phyloP scores from a whole-genome alignment of 2,888 invertebrate species.

The Nomada hirtipes region DNA sequence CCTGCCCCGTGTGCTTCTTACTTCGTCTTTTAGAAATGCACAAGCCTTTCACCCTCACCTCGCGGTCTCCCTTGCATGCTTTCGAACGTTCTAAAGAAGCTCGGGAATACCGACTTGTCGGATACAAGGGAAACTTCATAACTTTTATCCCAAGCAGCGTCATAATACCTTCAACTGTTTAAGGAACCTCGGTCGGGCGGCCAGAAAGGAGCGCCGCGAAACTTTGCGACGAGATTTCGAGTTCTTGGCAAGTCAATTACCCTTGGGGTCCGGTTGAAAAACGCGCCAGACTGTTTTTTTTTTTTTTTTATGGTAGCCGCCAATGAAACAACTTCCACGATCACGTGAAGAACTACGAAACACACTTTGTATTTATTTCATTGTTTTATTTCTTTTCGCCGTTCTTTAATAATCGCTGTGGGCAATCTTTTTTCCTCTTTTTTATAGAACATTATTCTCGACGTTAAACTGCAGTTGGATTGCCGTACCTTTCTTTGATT shows the following conservation, averaged over 20 bases:
- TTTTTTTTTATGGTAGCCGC: constrained; percentile 7
- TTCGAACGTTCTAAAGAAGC: constrained; percentile 28
- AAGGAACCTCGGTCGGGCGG: constrained; percentile 48
- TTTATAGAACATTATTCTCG: no score
- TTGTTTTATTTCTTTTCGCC: neutral
- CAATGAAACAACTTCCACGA: constrained; percentile 46
- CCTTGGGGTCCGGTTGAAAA: constrained; percentile 45
- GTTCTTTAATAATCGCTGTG: neutral
- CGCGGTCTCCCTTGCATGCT: neutral
- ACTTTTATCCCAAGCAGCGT: constrained; percentile 52
- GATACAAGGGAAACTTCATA: constrained; percentile 45
- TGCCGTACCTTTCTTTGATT: no score
- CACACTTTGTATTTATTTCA: neutral
- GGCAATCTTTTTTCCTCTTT: no score
- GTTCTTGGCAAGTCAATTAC: constrained; percentile 66
- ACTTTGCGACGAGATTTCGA: constrained; percentile 60
- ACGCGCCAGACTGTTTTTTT: constrained; percentile 15
- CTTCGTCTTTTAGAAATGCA: neutral
- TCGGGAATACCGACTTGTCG: constrained; percentile 18
- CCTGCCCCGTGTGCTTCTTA: neutral
- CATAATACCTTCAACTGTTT: constrained; percentile 57
- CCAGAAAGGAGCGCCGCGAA: constrained; percentile 39
- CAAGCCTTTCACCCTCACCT: neutral
- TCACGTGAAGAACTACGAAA: neutral
- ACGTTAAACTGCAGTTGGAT: no score